Evolutionary conservation across 2,113 vertebrate species (phyloP), one percentile per base, ranked within the genome.

Genomic region (Nestor notabilis): DNA sequence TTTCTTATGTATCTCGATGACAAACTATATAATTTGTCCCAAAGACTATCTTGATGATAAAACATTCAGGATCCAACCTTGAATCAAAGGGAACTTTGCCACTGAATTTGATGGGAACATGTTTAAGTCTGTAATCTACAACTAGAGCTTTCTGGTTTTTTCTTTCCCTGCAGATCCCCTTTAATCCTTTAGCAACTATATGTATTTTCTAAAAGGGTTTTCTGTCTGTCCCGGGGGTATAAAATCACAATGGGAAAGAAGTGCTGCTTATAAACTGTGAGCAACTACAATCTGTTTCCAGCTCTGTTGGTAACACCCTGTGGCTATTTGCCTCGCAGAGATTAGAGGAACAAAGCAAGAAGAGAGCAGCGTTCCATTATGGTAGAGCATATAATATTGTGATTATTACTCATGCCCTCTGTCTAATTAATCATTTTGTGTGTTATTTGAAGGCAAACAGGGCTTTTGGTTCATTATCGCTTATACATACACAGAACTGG

Each of bases 391-490:
- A 94, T 92, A 97, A 97, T 97, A 97, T 97, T 96, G 96, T 96
- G 94, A 94, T 97, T 97, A 95, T 96, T 97, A 94, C 94, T 96
- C 94, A 97, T 91, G 87, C 53, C 81, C 87, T 92, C 91, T 21
- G 6, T 96, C 90, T 89, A 95, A 97, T 97, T 96, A 97, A 97
- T 97, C 97, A 97, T 88, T 93, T 89, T 28, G 68, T 81, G 93
- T 79, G 85, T 61, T 97, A 95, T 96, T 97, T 91, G 93, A 97
- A 97, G 68, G 37, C 97, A 97, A 97, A 97, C 96, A 97, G 95
- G 77, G 94, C 88, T 74, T 96, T 94, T 91, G 93, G 81, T 96
- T 97, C 96, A 94, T 97, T 97, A 97, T 97, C 97, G 89, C 96
- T 97, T 97, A 49, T 89, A 94, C 93, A 97, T 87, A 97, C 96